Evolutionary conservation across 1,140 invertebrate genomes (phyloP), one percentile per base, ranked within the genome.

Genomic region (Lepidostoma basale): DNA sequence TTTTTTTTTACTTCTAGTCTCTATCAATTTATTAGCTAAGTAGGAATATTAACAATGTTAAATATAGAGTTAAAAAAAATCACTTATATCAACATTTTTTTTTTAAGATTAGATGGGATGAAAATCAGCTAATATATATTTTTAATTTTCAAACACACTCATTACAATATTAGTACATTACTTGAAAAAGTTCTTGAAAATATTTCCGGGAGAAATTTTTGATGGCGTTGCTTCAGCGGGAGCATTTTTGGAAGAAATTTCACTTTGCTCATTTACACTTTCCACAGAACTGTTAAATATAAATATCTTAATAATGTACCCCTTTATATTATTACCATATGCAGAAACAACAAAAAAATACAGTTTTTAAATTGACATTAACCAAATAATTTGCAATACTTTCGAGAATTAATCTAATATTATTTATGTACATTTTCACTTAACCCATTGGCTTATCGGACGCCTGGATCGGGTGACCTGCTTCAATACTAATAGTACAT

Each of bases 101-200:
- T 33, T 33, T 33, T n/a, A n/a, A n/a, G n/a, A n/a, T n/a, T n/a
- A n/a, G n/a, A n/a, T n/a, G n/a, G 20, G 8, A 45, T 45, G 44
- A 45, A 20, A 45, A 6, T 33, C 30, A 33, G 30, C 5, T 6
- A 33, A 33, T 12, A 5, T 6, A 33, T 33, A 6, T 12, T 6
- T 33, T 33, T 33, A 56, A 56, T 30, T 49, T 5, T 49, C 45
- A 49, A 49, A 49, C 45, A 49, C 45, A 49, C 45, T 18, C 45
- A 49, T 49, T 49, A 49, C 45, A 49, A 49, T 49, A 9, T 40
- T 14, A 8, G 25, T 52, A 75, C 39, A 58, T 83, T 89, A 96
- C 93, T 96, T 96, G 90, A 95, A 95, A 87, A 94, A 95, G 87
- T 93, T 95, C 86, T 95, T 96, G 88, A 96, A 93, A 85, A 95